Conservation (phyloP, 2,113 vertebrate species). For the Rhabdornis inornatus region DNA sequence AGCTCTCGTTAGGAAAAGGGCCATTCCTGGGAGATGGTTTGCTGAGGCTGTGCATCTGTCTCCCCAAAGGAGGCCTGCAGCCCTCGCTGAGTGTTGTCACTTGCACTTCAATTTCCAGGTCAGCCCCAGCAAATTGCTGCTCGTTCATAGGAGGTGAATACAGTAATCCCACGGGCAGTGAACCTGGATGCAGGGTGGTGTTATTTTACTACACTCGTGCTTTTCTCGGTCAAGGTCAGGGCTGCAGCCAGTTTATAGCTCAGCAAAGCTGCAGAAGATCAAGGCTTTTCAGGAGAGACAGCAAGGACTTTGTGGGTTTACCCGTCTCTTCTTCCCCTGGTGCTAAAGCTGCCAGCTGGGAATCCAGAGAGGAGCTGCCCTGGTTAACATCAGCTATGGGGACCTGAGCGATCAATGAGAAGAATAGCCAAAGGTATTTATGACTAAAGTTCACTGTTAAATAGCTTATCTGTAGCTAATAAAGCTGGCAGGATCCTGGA, state of each 20-base stretch:
- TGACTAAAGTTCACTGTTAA: neutral
- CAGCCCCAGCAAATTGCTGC: neutral
- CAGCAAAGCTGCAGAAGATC: neutral
- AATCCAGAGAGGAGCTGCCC: neutral
- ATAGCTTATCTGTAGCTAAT: neutral
- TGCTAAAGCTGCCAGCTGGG: neutral
- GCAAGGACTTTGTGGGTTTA: neutral
- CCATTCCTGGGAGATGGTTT: neutral
- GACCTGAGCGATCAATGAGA: neutral
- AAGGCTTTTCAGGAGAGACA: neutral
- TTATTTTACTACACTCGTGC: accelerated
- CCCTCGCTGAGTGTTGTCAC: neutral
- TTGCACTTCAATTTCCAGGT: slow-evolving; percentile 6
- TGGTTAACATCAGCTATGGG: neutral
- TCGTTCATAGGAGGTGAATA: neutral
- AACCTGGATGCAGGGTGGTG: neutral
- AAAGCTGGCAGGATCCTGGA: neutral
- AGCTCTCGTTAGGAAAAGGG: slow-evolving; percentile 2
- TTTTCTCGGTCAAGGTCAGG: neutral
- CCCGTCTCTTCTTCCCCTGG: neutral
- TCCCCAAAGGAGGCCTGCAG: neutral
- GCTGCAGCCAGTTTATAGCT: neutral
- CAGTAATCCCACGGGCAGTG: neutral
- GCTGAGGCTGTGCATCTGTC: neutral
- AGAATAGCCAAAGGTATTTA: neutral